A percentile compares a stretch with the other conserved stretches of the same genome.
phyloP scores from a whole-genome alignment of 2,888 invertebrate species.

The Thelaira solivaga region DNA sequence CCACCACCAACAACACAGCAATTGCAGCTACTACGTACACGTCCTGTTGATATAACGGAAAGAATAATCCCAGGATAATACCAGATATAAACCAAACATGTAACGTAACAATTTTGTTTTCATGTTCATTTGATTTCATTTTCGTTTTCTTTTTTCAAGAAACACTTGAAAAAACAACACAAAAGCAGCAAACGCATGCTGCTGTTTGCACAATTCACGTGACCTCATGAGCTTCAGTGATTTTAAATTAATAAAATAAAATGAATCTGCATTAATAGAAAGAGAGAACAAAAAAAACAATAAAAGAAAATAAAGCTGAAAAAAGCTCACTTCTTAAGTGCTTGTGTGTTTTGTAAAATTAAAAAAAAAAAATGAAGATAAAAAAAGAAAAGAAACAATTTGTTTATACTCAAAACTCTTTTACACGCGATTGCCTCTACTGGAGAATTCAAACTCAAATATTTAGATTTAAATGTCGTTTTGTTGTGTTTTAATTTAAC shows the following conservation, averaged over 20 bases:
- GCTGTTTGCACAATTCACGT: constrained; percentile 63
- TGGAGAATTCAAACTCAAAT: too few species aligned
- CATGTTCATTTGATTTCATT: constrained; percentile 62
- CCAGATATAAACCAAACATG: constrained; percentile 58
- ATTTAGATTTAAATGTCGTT: too few species aligned
- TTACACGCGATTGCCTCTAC: too few species aligned
- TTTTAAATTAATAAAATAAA: constrained; percentile 61
- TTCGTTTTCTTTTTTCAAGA: constrained; percentile 15
- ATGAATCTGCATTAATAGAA: constrained; percentile 10
- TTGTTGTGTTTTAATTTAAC: too few species aligned
- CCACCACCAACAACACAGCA: constrained; percentile 10
- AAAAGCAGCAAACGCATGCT: constrained; percentile 58
- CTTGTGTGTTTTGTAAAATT: background rate
- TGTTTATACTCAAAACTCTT: too few species aligned
- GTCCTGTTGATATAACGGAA: constrained; percentile 62
- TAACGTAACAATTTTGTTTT: constrained; percentile 32
- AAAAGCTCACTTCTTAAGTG: background rate
- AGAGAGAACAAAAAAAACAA: background rate
- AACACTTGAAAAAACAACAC: constrained; percentile 53
- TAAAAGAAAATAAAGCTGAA: background rate
- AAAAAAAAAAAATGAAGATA: background rate
- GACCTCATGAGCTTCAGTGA: constrained; percentile 56
- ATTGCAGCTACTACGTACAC: constrained; percentile 28
- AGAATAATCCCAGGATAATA: constrained; percentile 67
- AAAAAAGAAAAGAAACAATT: background rate